Evolutionary conservation across 2,888 invertebrate species (phyloP).

Genomic region (Habrosyne pyritoides): DNA sequence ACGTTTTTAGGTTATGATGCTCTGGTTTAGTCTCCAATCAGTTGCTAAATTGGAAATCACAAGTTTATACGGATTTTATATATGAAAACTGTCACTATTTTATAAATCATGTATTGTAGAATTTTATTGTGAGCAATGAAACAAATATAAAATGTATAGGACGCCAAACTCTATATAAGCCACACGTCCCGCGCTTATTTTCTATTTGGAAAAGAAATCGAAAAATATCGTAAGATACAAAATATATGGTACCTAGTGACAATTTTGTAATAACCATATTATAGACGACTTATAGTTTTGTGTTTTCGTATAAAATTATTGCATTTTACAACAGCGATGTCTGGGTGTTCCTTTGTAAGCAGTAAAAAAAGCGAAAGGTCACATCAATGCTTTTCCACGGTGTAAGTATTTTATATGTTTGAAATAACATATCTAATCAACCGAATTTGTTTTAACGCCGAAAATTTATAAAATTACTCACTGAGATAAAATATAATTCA

Average conservation of each 20-base stretch:
- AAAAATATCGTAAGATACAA: not conserved
- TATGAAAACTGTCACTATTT: not conserved
- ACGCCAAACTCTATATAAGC: conserved; percentile 60
- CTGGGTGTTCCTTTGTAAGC: conserved; percentile 56
- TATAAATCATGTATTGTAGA: not conserved
- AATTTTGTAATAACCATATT: not conserved
- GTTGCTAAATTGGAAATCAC: not conserved
- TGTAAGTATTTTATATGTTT: conserved; percentile 2
- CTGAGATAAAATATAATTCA: conserved; percentile 46
- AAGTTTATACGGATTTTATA: not conserved
- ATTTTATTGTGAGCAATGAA: conserved; percentile 3
- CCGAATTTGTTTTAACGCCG: conserved; percentile 2
- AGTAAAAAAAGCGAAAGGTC: conserved; percentile 38
- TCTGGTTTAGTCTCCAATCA: conserved; percentile 19
- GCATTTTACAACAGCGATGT: conserved; percentile 29
- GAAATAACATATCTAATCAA: not conserved
- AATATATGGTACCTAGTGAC: not conserved
- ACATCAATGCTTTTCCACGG: conserved; percentile 14
- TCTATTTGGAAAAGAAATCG: conserved; percentile 13
- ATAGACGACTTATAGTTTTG: not conserved
- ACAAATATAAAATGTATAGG: conserved; percentile 38
- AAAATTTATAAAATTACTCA: conserved; percentile 35
- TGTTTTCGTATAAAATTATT: conserved; percentile 10
- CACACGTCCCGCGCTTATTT: conserved; percentile 77
- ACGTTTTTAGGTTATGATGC: conserved; percentile 68